These are phyloP conservation scores for Falco novaeseelandiae DNA, from an alignment of 2,797 vertebrate species.

Conservation along the genomic window DNA sequence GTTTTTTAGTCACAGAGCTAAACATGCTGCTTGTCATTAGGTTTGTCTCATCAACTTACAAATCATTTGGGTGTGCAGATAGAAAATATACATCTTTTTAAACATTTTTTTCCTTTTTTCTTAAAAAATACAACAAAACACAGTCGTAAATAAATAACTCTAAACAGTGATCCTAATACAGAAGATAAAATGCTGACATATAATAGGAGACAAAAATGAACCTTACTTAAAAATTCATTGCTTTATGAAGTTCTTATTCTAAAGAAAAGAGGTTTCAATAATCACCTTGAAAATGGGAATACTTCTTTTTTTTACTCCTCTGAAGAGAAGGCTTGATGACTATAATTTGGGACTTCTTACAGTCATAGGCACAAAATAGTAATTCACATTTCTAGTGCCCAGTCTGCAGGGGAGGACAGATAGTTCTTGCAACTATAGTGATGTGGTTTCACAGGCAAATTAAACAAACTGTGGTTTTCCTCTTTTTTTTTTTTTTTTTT, in stretches of 20 bases:
- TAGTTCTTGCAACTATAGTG: neutral
- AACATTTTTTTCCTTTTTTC: neutral
- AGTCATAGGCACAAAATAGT: neutral
- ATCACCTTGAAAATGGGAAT: neutral
- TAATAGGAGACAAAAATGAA: neutral
- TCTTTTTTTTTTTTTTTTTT: accelerated
- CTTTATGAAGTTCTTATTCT: neutral
- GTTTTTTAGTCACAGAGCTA: neutral
- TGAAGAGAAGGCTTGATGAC: neutral
- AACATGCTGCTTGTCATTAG: neutral
- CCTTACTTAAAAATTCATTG: neutral
- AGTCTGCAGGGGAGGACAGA: neutral
- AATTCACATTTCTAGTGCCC: neutral
- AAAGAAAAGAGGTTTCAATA: neutral
- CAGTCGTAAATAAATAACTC: neutral
- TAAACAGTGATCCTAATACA: neutral
- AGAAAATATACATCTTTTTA: neutral
- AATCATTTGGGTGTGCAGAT: neutral
- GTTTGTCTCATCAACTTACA: neutral
- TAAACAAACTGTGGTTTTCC: neutral
- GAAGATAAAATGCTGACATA: neutral
- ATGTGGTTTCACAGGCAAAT: neutral
- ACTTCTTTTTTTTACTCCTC: neutral
- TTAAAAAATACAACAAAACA: neutral
- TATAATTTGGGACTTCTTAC: neutral